phyloP scores from a whole-genome alignment of 1,140 invertebrate genomes.

The Tigriopus japonicus region DNA sequence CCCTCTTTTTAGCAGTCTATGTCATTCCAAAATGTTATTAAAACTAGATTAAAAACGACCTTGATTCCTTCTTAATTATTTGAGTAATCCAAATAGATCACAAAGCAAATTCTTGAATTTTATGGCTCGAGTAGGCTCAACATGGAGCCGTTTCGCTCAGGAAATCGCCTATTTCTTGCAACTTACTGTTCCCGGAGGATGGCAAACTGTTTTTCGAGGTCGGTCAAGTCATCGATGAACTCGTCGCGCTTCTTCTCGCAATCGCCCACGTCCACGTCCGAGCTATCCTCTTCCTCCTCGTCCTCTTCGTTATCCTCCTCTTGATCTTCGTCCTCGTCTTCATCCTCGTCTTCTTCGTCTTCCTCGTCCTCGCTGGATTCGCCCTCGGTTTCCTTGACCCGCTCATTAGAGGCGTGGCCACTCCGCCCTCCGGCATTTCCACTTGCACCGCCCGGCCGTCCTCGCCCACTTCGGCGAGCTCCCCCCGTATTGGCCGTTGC shows the following conservation, averaged over 20 bases:
- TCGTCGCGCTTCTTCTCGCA: conserved; percentile 61
- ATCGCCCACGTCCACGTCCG: conserved; percentile 81
- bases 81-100: no score
- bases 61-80: no score
- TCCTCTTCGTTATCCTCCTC: conserved; percentile 27
- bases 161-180: no score
- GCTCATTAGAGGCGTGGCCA: background rate
- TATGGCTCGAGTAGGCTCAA: no score
- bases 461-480: background rate
- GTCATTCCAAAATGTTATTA: no score
- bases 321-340: conserved; percentile 25
- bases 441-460: background rate
- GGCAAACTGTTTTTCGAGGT: conserved; percentile 71
- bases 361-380: background rate
- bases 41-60: no score
- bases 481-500: conserved; percentile 15
- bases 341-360: conserved; percentile 21
- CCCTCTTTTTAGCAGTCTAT: no score
- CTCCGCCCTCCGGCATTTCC: background rate
- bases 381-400: background rate
- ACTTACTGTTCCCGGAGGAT: conserved; percentile 62
- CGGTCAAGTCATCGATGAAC: conserved; percentile 61
- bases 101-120: no score
- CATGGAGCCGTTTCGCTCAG: no score
- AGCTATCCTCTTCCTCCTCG: conserved; percentile 24